Conservation (phyloP, 2,797 vertebrate genomes). For the Poeciliopsis presidionis region DNA sequence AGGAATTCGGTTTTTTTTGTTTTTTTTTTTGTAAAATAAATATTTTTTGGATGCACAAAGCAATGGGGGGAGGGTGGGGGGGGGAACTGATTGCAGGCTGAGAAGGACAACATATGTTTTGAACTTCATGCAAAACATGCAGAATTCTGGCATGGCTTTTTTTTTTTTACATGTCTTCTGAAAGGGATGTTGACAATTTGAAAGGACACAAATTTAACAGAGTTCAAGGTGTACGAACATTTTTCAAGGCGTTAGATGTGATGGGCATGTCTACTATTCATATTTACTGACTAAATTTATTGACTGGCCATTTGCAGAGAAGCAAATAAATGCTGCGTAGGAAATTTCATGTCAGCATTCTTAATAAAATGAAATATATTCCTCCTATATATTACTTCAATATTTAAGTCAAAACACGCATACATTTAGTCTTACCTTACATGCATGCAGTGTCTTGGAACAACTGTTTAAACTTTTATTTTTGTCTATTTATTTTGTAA, state of each 20-base stretch:
- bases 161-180: rapidly evolving
- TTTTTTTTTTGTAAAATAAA: not conserved
- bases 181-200: not conserved
- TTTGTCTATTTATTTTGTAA: not conserved
- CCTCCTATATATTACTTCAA: not conserved
- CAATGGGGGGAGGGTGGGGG: too few relatives aligned
- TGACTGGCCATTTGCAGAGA: not conserved
- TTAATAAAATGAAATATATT: not conserved
- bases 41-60: not conserved
- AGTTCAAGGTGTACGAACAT: not conserved
- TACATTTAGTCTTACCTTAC: not conserved
- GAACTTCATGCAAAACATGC: not conserved
- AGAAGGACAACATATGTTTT: not conserved
- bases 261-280: not conserved
- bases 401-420: too few relatives aligned
- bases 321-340: not conserved
- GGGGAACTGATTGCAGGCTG: too few relatives aligned
- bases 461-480: not conserved
- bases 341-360: not conserved
- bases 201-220: not conserved
- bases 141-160: not conserved
- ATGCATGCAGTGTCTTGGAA: not conserved
- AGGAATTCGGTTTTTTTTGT: not conserved
- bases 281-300: not conserved
- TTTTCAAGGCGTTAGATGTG: not conserved